Conservation (phyloP, 1,140 invertebrate genomes). For the Penaeus chinensis region DNA sequence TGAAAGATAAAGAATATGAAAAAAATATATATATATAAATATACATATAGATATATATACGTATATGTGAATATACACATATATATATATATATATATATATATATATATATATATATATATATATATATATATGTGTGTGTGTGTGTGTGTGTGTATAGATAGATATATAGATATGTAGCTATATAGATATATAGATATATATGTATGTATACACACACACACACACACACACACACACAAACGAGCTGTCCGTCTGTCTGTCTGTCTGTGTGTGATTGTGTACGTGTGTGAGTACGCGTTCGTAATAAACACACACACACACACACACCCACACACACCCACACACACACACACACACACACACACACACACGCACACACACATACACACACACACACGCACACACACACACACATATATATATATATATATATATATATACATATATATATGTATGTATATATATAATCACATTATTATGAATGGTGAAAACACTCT, state of each 20-base stretch:
- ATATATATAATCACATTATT: not conserved
- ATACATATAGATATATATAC: not conserved
- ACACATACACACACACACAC: constrained; percentile 2
- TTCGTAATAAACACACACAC: too few relatives aligned
- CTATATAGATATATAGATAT: not conserved
- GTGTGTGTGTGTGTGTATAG: not conserved
- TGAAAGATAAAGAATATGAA: not conserved
- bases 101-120: constrained; percentile 24
- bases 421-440: constrained; percentile 23
- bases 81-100: constrained; percentile 26
- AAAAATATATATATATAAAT: not conserved
- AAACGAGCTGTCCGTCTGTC: not conserved
- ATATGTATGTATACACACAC: not conserved
- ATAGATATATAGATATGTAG: not conserved
- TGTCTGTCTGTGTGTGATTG: not conserved
- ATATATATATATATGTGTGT: not conserved
- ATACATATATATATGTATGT: not conserved
- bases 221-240: not conserved
- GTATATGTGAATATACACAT: not conserved
- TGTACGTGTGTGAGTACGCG: not conserved
- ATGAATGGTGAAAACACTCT: not conserved
- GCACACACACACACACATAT: not conserved
- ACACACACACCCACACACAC: not conserved
- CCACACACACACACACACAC: not conserved
- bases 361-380: not conserved